Base-by-base conservation (phyloP, 2,113 vertebrate species). In the Melanotaenia duboulayi region DNA sequence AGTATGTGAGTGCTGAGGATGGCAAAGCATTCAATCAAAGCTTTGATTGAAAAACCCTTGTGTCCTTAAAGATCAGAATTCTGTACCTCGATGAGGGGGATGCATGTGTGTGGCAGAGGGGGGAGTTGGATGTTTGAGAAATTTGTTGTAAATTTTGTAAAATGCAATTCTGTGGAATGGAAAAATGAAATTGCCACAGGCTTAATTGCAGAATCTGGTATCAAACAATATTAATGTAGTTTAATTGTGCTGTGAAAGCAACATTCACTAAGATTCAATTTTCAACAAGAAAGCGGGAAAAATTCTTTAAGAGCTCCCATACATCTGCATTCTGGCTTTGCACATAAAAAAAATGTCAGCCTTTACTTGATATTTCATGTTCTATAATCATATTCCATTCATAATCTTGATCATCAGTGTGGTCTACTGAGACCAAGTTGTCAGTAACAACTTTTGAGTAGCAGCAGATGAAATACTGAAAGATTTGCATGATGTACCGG, bases 21-120 rank as follows among this genome's bases (percentile, higher is more conserved):
- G 77, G 88, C 90, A 91, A 89, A 89, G 89, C 85, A 86, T 91
- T 91, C 91, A 90, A 88, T 92, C 90, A 92, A 70, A 86, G 76
- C 72, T 89, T 85, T 89, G 90, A 90, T 91, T 92, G 87, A 89
- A 91, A 87, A 76, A 63, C 76, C 67, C 51, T 9, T 1, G 67
- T 91, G 89, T 92, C 87, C 81, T 87, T 79, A 83, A 90, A 90
- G 79, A 89, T 86, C 85, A 84, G 71, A 83, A 83, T 77, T 84
- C 74, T 67, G 56, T 58, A 65, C 56, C 9, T 32, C 82, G 76
- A 82, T 82, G 65, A 62, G 44, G 20, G 76, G 50, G 25, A 25
- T 60, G 19, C 24, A 49, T 65, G 80, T 78, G 63, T 65, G 50
- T 71, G 48, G 66, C 13, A 35, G 25, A 19, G 37, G 50, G 39